phyloP scores from a whole-genome alignment of 2,797 vertebrate species.

The Sciaenops ocellatus region DNA sequence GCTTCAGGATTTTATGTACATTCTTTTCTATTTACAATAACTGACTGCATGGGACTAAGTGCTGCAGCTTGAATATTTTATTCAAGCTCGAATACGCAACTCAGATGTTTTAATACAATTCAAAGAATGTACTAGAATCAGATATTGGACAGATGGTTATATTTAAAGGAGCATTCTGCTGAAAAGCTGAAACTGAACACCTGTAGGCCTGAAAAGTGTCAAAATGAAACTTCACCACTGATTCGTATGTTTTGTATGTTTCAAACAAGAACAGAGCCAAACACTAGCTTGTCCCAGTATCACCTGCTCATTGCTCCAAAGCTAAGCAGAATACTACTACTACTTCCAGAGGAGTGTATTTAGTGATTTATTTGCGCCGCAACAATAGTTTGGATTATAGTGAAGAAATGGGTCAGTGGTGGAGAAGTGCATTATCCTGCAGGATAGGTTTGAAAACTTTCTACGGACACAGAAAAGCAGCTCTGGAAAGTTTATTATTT shows the following conservation, averaged over 20 bases:
- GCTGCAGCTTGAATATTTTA: conserved; percentile 49
- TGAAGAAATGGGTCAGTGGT: conserved; percentile 12
- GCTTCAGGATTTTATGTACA: conserved; percentile 76
- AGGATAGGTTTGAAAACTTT: conserved; percentile 30
- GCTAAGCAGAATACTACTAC: neutral
- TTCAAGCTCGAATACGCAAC: conserved; percentile 44
- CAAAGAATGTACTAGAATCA: conserved; percentile 30
- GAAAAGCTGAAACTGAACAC: conserved; percentile 11
- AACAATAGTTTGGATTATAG: neutral
- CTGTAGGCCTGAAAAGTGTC: neutral
- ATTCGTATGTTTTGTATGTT: conserved; percentile 9
- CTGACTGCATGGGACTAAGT: conserved; percentile 54
- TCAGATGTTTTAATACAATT: conserved; percentile 50
- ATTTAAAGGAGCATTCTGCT: conserved; percentile 42
- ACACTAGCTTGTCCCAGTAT: neutral
- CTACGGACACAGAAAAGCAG: neutral
- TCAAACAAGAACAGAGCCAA: neutral
- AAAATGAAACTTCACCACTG: neutral
- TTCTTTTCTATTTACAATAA: conserved; percentile 70
- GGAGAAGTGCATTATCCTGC: conserved; percentile 26
- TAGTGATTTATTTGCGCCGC: conserved; percentile 7
- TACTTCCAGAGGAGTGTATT: neutral
- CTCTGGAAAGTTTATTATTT: conserved; percentile 23
- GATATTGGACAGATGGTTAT: conserved; percentile 21
- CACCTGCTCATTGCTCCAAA: neutral